Percentiles rank a stretch among this genome's conserved stretches.
These are phyloP conservation scores for Iguana delicatissima DNA, from an alignment of 2,797 vertebrate genomes.

Conservation along the genomic window DNA sequence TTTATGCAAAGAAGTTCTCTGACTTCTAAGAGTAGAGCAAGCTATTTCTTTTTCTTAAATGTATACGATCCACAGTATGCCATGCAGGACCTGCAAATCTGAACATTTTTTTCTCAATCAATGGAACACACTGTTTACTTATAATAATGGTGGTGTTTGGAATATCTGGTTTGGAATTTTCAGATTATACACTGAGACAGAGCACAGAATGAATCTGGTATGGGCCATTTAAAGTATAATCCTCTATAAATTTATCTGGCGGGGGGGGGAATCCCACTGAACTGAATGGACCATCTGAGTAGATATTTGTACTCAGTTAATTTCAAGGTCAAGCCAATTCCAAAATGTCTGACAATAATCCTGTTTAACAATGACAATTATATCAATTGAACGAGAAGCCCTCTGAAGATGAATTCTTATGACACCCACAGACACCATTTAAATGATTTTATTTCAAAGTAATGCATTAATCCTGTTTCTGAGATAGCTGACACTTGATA, in stretches of 20 bases:
- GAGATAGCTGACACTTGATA: not conserved
- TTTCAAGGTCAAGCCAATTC: conserved; percentile 44
- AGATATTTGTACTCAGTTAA: not conserved
- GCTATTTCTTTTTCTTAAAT: conserved; percentile 9
- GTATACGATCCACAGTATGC: not conserved
- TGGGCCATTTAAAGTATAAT: not conserved
- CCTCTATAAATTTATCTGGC: not conserved
- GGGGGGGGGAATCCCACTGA: not conserved
- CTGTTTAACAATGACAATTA: not conserved
- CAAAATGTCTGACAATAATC: conserved; percentile 38
- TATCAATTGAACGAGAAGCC: conserved; percentile 32
- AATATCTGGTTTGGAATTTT: conserved; percentile 12
- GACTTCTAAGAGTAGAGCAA: not conserved
- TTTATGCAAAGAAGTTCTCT: conserved; percentile 18
- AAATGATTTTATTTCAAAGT: not conserved
- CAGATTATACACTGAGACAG: not conserved
- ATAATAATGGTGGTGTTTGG: not conserved
- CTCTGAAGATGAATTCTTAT: not conserved
- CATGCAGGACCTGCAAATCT: not conserved
- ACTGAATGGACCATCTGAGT: not conserved
- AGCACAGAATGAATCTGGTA: not conserved
- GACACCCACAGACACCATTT: not conserved
- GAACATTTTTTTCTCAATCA: not conserved
- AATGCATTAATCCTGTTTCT: not conserved
- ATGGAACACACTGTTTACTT: not conserved